Percentiles rank a stretch among this genome's conserved stretches.
Conservation (phyloP, 2,888 invertebrate genomes). For the Tetrapedia diversipes region DNA sequence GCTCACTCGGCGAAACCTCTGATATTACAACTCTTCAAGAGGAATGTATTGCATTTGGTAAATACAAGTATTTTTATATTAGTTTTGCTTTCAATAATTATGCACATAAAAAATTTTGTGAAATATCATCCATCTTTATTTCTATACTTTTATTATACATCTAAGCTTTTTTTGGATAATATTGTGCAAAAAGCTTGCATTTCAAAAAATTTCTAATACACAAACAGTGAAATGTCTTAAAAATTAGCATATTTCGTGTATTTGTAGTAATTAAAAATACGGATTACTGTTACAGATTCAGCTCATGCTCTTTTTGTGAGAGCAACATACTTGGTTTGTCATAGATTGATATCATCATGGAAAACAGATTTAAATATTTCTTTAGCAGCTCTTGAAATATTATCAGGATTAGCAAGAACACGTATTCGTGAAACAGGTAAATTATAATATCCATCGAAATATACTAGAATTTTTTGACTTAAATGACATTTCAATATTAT, state of each 20-base stretch:
- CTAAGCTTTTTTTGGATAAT: slow-evolving; percentile 35
- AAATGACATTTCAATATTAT: slow-evolving; percentile 27
- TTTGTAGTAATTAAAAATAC: slow-evolving; percentile 3
- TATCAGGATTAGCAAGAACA: slow-evolving; percentile 95
- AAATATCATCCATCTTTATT: slow-evolving; percentile 54
- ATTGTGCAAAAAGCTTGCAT: slow-evolving; percentile 48
- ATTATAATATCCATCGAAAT: slow-evolving; percentile 33
- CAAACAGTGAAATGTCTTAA: background rate
- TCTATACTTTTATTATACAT: slow-evolving; percentile 41
- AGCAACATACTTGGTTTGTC: slow-evolving; percentile 96
- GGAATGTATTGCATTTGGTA: slow-evolving; percentile 82
- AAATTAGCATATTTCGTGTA: background rate
- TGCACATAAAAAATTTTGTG: slow-evolving; percentile 37
- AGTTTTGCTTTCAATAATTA: slow-evolving; percentile 49
- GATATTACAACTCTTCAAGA: slow-evolving; percentile 82
- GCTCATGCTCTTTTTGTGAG: slow-evolving; percentile 95
- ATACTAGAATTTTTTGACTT: background rate
- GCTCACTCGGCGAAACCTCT: slow-evolving; percentile 81
- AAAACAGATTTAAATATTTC: slow-evolving; percentile 97
- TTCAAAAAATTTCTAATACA: slow-evolving; percentile 26
- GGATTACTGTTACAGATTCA: slow-evolving; percentile 86
- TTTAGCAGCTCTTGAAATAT: slow-evolving; percentile 94
- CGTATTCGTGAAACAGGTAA: slow-evolving; percentile 94
- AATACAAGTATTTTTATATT: slow-evolving; percentile 74
- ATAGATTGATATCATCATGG: slow-evolving; percentile 97